These are phyloP conservation scores for Adelosebastes latens DNA, from an alignment of 2,797 vertebrate species.

Conservation along the genomic window DNA sequence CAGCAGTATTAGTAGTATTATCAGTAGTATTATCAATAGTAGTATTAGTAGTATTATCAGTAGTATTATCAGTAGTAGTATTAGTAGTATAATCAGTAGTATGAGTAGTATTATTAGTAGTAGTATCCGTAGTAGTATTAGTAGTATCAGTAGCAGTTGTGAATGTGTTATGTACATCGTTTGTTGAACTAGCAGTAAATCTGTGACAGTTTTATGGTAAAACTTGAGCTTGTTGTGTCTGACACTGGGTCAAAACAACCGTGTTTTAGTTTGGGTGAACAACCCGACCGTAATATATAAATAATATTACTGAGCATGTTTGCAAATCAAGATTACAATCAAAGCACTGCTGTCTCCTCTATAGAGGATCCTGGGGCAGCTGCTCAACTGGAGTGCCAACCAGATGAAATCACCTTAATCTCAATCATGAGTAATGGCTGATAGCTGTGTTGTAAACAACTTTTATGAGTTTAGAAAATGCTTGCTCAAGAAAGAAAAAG, in stretches of 20 bases:
- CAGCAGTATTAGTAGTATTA: too few relatives aligned
- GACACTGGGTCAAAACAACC: not conserved
- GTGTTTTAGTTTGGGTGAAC: not conserved
- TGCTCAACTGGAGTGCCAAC: not conserved
- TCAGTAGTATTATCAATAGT: too few relatives aligned
- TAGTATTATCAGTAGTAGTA: too few relatives aligned
- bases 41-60: too few relatives aligned
- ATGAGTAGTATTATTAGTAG: too few relatives aligned
- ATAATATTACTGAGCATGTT: not conserved
- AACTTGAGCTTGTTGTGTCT: not conserved
- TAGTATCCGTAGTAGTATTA: too few relatives aligned
- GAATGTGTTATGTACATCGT: not conserved
- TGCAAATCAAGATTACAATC: not conserved
- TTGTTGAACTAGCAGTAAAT: not conserved
- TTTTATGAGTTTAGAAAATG: constrained; percentile 25
- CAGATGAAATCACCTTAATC: constrained; percentile 3
- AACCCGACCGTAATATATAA: not conserved
- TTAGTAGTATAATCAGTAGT: too few relatives aligned
- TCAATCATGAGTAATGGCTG: not conserved
- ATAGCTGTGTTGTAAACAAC: constrained; percentile 23
- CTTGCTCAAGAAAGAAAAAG: not conserved
- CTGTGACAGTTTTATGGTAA: not conserved
- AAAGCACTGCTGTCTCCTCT: not conserved
- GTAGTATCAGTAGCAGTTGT: not conserved
- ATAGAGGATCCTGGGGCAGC: not conserved